These are phyloP conservation scores for Myotis findleyi DNA, from an alignment of 2,797 vertebrate species.

Conservation along the genomic window DNA sequence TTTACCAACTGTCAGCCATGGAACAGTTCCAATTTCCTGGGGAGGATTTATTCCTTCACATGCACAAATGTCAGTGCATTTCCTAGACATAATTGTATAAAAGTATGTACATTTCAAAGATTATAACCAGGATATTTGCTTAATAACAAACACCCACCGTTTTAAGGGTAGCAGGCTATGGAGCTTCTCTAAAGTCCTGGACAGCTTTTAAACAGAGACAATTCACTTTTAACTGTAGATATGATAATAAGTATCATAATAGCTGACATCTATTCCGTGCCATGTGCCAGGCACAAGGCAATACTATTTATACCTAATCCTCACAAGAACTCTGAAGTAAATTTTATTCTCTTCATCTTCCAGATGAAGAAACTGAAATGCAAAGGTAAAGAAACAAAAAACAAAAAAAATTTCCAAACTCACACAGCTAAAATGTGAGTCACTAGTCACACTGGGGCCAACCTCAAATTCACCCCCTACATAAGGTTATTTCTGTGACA, in stretches of 20 bases:
- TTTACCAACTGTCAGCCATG: conserved; percentile 21
- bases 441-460: background rate
- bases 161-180: background rate
- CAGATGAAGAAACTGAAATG: background rate
- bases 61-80: background rate
- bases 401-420: background rate
- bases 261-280: background rate
- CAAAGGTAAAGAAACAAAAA: background rate
- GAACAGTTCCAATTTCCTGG: conserved; percentile 25
- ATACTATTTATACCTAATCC: background rate
- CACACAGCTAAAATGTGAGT: background rate
- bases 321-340: background rate
- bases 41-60: conserved; percentile 30
- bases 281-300: too few species aligned
- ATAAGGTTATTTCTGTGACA: background rate
- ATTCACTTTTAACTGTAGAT: background rate
- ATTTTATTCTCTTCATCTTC: background rate
- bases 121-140: background rate
- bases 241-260: background rate
- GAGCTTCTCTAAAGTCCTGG: background rate
- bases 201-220: background rate
- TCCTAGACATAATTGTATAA: background rate
- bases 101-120: background rate
- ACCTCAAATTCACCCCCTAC: background rate
- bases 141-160: background rate